Percentiles rank a stretch among this genome's conserved stretches.
phyloP scores from a whole-genome alignment of 2,113 vertebrate species.

The Craseonycteris thonglongyai region DNA sequence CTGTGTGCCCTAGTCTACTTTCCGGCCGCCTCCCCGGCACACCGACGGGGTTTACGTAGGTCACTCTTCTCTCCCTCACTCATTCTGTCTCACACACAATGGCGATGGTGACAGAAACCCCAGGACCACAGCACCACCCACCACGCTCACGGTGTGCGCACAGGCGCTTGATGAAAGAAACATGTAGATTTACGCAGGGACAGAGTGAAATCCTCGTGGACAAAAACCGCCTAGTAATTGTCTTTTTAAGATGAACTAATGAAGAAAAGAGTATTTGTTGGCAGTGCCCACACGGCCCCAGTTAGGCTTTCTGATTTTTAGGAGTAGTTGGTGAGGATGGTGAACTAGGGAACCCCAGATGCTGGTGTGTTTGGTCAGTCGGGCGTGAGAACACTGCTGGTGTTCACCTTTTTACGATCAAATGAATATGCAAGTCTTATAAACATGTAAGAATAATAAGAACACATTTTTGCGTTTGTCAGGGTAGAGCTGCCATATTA shows the following conservation, averaged over 20 bases:
- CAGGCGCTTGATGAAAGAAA: slow-evolving; percentile 28
- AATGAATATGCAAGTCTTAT: not conserved
- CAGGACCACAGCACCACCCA: slow-evolving; percentile 59
- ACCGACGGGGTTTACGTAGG: slow-evolving; percentile 33
- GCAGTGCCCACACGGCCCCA: not conserved
- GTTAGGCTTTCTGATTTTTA: not conserved
- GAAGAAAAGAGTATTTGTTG: not conserved
- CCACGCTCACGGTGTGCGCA: not conserved
- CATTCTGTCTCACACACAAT: slow-evolving; percentile 46
- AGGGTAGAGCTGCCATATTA: not conserved
- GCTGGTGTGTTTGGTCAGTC: not conserved
- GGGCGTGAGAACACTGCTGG: not conserved
- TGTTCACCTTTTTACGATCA: not conserved
- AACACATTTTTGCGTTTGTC: not conserved
- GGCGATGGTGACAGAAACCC: slow-evolving; percentile 46
- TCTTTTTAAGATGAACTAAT: not conserved
- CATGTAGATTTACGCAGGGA: not conserved
- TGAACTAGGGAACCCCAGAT: not conserved
- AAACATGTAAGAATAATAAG: not conserved
- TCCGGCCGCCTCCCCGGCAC: slow-evolving; percentile 38
- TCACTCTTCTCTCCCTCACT: slow-evolving; percentile 57
- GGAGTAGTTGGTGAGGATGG: not conserved
- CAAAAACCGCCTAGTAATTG: not conserved
- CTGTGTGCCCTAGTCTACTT: slow-evolving; percentile 42
- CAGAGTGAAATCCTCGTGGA: not conserved